Percentiles rank a stretch among this genome's conserved stretches.
Conservation (phyloP, 2,888 invertebrate species). For the Anodontia alba region DNA sequence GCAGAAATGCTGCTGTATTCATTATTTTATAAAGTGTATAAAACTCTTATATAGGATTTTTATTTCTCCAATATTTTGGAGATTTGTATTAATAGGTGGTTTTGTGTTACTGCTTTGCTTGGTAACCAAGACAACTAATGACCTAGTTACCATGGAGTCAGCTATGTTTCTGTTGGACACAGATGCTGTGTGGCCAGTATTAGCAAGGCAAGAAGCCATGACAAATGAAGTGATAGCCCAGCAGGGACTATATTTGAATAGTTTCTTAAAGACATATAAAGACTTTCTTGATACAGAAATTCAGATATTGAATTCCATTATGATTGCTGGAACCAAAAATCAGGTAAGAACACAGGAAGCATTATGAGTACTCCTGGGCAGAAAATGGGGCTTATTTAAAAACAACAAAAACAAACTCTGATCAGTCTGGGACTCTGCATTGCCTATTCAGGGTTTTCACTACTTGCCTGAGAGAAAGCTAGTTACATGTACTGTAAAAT, state of each 20-base stretch:
- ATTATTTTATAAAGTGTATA: conserved; percentile 22
- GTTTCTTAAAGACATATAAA: conserved; percentile 67
- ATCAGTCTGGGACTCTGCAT: no score
- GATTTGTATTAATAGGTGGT: conserved; percentile 67
- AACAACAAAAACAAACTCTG: no score
- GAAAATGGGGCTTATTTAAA: no score
- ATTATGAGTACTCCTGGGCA: no score
- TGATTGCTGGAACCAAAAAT: conserved; percentile 64
- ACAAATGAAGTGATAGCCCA: conserved; percentile 63
- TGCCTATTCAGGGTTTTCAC: no score
- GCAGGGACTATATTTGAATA: conserved; percentile 75
- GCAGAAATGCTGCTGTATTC: conserved; percentile 25
- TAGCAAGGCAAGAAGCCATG: conserved; percentile 63
- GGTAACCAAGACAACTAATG: conserved; percentile 66
- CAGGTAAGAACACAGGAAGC: conserved; percentile 65
- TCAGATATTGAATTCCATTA: conserved; percentile 60
- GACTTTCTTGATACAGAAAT: conserved; percentile 64
- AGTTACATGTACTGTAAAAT: no score
- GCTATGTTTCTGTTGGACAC: conserved; percentile 70
- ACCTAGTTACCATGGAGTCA: conserved; percentile 69
- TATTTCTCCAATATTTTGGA: conserved; percentile 68
- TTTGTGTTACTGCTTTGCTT: conserved; percentile 66
- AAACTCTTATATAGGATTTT: conserved; percentile 60
- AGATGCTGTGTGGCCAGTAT: conserved; percentile 63
- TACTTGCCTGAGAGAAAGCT: no score